Conservation (phyloP, 2,797 vertebrate species). For the Poecilia wingei region DNA sequence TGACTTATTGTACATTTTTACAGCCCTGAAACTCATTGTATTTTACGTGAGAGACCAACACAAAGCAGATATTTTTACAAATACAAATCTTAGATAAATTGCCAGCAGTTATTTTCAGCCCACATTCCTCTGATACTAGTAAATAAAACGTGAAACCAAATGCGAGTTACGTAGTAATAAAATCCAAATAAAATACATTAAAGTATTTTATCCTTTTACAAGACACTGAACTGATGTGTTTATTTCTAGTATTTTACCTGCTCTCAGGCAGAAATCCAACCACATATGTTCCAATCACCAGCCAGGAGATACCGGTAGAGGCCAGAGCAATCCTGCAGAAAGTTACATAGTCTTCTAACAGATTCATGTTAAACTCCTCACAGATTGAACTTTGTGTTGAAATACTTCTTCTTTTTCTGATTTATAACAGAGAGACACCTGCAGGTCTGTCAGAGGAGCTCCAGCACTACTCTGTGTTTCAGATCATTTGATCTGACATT, state of each 20-base stretch:
- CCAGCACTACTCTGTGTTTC: neutral
- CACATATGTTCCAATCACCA: conserved; percentile 86
- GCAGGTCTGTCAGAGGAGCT: neutral
- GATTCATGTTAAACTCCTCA: neutral
- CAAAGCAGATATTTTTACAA: neutral
- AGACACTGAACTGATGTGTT: neutral
- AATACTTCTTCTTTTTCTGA: neutral
- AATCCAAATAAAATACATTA: neutral
- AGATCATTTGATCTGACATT: neutral
- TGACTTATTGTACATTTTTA: neutral
- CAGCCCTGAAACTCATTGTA: neutral
- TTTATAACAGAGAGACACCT: neutral
- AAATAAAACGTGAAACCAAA: neutral
- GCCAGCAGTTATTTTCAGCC: neutral
- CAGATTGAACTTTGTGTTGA: neutral
- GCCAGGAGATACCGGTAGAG: conserved; percentile 87
- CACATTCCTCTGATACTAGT: neutral
- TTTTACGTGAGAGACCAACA: neutral
- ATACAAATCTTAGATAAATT: neutral
- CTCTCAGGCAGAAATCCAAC: conserved; percentile 89
- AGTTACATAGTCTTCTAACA: neutral
- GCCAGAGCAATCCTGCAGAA: conserved; percentile 86
- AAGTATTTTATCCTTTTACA: neutral
- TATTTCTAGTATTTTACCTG: conserved; percentile 78
- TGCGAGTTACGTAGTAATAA: neutral